Evolutionary conservation across 2,797 vertebrate species (phyloP), one percentile per base, ranked within the genome.

Genomic region (Eospalax fontanierii): DNA sequence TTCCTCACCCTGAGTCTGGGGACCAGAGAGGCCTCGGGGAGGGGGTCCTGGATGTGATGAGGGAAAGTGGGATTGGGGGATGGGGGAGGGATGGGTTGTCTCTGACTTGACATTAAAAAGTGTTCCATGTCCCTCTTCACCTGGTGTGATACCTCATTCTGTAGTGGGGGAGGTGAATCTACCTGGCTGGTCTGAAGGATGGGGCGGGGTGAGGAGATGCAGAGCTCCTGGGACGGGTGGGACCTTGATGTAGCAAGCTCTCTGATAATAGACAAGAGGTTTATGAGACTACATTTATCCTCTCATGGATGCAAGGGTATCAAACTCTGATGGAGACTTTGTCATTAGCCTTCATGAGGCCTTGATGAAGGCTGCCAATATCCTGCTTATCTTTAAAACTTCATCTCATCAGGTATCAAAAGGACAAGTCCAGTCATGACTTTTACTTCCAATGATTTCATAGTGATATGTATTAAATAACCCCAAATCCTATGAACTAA

Each of bases 21-120:
- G 70, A 84, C 71, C 92, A 66, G 94, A 96, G 94, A 90, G 94
- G 88, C 95, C 89, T 96, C 85, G 74, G 95, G 97, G 96, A 96
- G 91, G 96, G 96, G 40, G 92, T 75, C 96, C 95, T 96, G 96
- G 89, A 95, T 97, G 96, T 97, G 97, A 94, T 81, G 92, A 96
- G 97, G 97, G 95, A 94, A 97, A 94, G 91, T 95, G 97, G 97
- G 97, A 96, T 94, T 88, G 82, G 96, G 97, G 96, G 76, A 46
- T 82, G 54, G 65, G 97, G 98, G 98, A 96, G 97, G 97, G 95
- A 79, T 82, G 97, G 98, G 95, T 98, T 98, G 98, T 98, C 98
- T 98, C 98, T 98, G 98, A 98, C 98, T 98, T 98, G 98, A 98
- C 98, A 98, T 98, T 98, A 98, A 98, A 97, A 98, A 98, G 96